phyloP scores from a whole-genome alignment of 2,888 invertebrate species.

The Drosophila quinaria region DNA sequence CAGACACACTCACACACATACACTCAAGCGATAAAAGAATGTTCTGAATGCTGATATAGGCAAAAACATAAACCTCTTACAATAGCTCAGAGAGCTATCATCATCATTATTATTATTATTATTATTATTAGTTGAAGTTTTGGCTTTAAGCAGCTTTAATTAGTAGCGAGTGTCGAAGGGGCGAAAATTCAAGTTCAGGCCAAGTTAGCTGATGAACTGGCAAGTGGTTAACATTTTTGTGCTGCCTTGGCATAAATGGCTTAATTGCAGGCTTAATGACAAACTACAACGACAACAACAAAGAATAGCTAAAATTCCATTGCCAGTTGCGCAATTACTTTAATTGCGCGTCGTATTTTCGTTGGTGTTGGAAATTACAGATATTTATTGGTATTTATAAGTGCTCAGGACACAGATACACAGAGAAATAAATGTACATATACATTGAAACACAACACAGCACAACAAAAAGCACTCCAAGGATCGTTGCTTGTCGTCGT shows the following conservation, averaged over 20 bases:
- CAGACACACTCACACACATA: constrained; percentile 5
- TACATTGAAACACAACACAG: constrained; percentile 17
- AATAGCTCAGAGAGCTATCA: constrained; percentile 23
- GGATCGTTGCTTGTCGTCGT: constrained; percentile 45
- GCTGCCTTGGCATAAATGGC: constrained; percentile 78
- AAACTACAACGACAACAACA: constrained; percentile 47
- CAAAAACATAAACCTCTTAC: constrained; percentile 40
- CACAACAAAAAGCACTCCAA: constrained; percentile 47
- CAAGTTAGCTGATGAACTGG: constrained; percentile 24
- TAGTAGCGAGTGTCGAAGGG: constrained; percentile 44
- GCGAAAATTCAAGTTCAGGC: constrained; percentile 52
- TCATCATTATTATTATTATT: constrained; percentile 34
- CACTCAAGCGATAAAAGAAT: constrained; percentile 15
- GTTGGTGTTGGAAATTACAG: constrained; percentile 62
- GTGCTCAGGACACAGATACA: constrained; percentile 25
- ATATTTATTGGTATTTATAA: constrained; percentile 66
- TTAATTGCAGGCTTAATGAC: constrained; percentile 71
- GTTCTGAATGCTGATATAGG: constrained; percentile 42
- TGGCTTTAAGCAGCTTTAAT: constrained; percentile 69
- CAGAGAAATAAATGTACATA: constrained; percentile 4
- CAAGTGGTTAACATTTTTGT: constrained; percentile 69
- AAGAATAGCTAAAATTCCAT: constrained; percentile 55
- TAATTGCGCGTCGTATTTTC: constrained; percentile 61
- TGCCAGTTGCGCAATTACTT: constrained; percentile 67
- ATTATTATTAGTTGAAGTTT: constrained; percentile 39